Percentiles rank a stretch among this genome's conserved stretches.
These are phyloP conservation scores for Anas acuta DNA, from an alignment of 2,797 vertebrate species.

Conservation along the genomic window DNA sequence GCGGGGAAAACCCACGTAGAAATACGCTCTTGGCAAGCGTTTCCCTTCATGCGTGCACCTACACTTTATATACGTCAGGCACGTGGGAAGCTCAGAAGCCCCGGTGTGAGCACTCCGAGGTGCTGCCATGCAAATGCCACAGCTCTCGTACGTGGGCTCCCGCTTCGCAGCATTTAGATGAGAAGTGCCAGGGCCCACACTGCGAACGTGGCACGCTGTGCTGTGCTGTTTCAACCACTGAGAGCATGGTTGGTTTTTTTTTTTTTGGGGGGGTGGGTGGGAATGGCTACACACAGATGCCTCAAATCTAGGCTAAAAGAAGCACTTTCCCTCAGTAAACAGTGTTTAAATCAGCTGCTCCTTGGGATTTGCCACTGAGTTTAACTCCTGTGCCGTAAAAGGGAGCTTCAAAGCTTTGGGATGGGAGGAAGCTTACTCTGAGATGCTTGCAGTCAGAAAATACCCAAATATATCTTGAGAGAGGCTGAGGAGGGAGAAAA, in stretches of 20 bases:
- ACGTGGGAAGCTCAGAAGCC: neutral
- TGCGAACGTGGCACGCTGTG: neutral
- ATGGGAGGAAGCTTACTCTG: neutral
- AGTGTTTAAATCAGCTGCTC: neutral
- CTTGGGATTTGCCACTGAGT: neutral
- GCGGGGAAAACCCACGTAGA: neutral
- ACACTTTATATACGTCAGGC: neutral
- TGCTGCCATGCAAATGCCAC: neutral
- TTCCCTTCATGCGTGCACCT: neutral
- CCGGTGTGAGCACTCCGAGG: neutral
- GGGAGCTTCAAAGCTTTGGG: neutral
- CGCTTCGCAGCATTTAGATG: neutral
- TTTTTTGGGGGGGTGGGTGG: too few species aligned
- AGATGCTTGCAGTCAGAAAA: neutral
- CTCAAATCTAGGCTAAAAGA: neutral
- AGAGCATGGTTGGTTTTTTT: neutral
- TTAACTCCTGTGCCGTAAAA: neutral
- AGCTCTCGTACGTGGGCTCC: neutral
- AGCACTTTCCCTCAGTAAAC: neutral
- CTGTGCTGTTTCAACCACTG: neutral
- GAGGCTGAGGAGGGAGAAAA: neutral
- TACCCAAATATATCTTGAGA: neutral
- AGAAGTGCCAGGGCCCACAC: neutral
- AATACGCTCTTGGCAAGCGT: fast-evolving
- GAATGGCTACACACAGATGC: neutral